Base-by-base conservation (phyloP, 1,140 invertebrate species). In the Drosophila arawakana region DNA sequence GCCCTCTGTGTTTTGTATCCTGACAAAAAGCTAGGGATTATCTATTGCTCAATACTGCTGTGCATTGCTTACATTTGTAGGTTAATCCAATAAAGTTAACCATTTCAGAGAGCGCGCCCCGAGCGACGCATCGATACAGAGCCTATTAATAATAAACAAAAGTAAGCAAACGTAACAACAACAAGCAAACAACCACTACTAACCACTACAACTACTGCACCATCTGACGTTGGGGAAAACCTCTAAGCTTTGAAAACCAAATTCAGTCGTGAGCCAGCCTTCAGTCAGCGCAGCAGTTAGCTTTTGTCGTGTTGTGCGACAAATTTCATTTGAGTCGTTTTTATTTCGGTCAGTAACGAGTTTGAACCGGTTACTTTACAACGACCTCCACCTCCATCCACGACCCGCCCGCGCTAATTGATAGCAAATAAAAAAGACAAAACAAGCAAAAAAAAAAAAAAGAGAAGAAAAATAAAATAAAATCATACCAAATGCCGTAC, bases 401-500 rank as follows among this genome's bases (percentile, higher is more conserved):
- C 10, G 50, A 44, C 58, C 50, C 83, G 69, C 72, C 76, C 76
- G 83, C 83, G 73, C 70, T 75, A 77, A 83, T 80, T 83, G 61
- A 72, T 43, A 52, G 61, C 61, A 3, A 41, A 5, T 10, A 46
- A 54, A 0, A 49, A 66, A 25, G 47, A 50, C 1, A 49, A 78
- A 69, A 57, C 49, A 73, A 41, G 52, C 69, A n/a, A n/a, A n/a
- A n/a, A n/a, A n/a, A 15, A 15, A 65, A 46, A 46, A 62, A 70
- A 50, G 10, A 25, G 6, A 11, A 39, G 47, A 46, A 49, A 34
- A 49, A 39, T 25, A 18, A 57, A 52, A 50, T 11, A 75, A 65
- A 58, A 15, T 50, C 44, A 72, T 80, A 75, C 76, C 90, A 94
- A 94, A 97, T 97, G 96, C 96, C 96, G 93, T 97, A 97, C 95